These are phyloP conservation scores for Pollachius pollachius DNA, from an alignment of 2,113 vertebrate species.

Conservation along the genomic window DNA sequence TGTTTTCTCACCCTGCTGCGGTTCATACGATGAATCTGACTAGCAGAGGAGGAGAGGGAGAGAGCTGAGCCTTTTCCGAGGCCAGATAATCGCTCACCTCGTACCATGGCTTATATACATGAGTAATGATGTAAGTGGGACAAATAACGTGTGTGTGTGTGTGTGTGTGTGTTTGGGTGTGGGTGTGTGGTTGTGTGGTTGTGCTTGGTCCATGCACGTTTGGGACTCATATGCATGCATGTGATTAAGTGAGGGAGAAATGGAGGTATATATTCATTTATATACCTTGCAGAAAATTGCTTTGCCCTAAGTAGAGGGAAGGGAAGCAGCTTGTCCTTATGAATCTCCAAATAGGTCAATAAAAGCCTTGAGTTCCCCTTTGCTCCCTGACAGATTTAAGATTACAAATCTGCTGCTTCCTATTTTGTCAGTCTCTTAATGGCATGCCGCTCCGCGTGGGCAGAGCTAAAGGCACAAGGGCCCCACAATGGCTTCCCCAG, in stretches of 20 bases:
- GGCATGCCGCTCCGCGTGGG: constrained; percentile 33
- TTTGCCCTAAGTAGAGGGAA: constrained; percentile 29
- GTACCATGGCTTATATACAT: constrained; percentile 36
- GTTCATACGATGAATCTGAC: constrained; percentile 34
- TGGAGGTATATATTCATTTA: constrained; percentile 2
- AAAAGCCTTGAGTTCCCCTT: constrained; percentile 32
- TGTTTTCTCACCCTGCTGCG: constrained; percentile 44
- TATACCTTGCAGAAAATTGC: constrained; percentile 6
- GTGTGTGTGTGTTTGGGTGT: constrained; percentile 3
- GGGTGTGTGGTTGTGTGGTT: constrained; percentile 5
- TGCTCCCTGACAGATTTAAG: constrained; percentile 51
- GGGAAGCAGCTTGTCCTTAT: constrained; percentile 34
- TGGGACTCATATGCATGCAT: too few relatives aligned
- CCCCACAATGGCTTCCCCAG: constrained; percentile 47
- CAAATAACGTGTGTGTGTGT: constrained; percentile 19
- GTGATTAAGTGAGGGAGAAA: constrained; percentile 28
- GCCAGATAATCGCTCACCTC: constrained; percentile 29
- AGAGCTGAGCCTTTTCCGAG: not conserved
- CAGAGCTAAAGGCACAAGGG: constrained; percentile 40
- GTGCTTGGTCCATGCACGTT: not conserved
- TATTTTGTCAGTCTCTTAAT: constrained; percentile 38
- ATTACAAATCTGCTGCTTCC: constrained; percentile 59
- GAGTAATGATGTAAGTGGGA: constrained; percentile 44
- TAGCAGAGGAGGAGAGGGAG: constrained; percentile 14
- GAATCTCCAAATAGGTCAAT: constrained; percentile 49